These are phyloP conservation scores for Dichetophora obliterata DNA, from an alignment of 2,888 invertebrate genomes.

Conservation along the genomic window DNA sequence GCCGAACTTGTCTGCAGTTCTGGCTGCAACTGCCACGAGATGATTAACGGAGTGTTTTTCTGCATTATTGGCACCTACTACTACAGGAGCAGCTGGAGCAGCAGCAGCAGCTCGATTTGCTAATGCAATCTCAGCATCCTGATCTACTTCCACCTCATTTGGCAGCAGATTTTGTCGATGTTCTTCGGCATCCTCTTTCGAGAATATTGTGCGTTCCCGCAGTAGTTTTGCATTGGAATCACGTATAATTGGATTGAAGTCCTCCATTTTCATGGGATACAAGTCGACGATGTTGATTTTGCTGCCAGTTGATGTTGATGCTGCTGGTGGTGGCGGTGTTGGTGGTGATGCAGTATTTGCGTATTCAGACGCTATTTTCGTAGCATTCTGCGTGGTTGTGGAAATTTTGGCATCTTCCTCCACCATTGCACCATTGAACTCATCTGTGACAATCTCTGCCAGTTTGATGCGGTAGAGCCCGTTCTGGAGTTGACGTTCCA, in stretches of 20 bases:
- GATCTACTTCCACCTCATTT: slow-evolving; percentile 56
- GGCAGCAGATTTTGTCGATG: slow-evolving; percentile 60
- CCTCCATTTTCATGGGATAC: slow-evolving; percentile 65
- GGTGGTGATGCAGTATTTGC: slow-evolving; percentile 34
- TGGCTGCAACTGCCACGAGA: slow-evolving; percentile 25
- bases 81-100: slow-evolving; percentile 9
- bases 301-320: slow-evolving; percentile 33
- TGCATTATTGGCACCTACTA: neutral
- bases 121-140: slow-evolving; percentile 27
- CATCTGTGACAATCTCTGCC: slow-evolving; percentile 60
- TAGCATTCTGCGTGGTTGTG: slow-evolving; percentile 39
- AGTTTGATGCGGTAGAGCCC: slow-evolving; percentile 65
- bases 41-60: slow-evolving; percentile 38
- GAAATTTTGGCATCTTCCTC: neutral
- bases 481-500: slow-evolving; percentile 57
- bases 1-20: slow-evolving; percentile 14
- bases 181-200: slow-evolving; percentile 45
- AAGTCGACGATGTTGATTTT: slow-evolving; percentile 67
- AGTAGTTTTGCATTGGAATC: slow-evolving; percentile 61
- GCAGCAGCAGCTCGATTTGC: neutral
- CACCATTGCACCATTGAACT: slow-evolving; percentile 51
- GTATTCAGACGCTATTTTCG: slow-evolving; percentile 12
- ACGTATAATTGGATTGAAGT: slow-evolving; percentile 63
- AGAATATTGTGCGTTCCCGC: slow-evolving; percentile 59
- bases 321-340: neutral